A percentile compares a stretch with the other conserved stretches of the same genome.
Evolutionary conservation across 2,113 vertebrate species (phyloP).

Genomic region (Accipiter cooperii): DNA sequence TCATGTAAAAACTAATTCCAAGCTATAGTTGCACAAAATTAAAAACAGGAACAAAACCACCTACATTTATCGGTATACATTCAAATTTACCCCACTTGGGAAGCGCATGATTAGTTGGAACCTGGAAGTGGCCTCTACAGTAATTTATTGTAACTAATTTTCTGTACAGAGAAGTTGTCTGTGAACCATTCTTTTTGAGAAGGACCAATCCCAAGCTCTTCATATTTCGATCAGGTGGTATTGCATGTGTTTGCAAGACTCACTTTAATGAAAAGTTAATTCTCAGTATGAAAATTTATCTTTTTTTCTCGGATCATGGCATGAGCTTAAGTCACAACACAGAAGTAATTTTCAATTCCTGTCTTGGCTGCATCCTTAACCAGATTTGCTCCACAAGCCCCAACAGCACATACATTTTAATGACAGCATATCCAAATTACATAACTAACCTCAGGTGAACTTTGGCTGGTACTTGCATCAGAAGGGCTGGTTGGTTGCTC

Average conservation of each 20-base stretch:
- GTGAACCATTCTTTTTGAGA: background rate
- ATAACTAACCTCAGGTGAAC: constrained; percentile 80
- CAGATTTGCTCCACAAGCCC: background rate
- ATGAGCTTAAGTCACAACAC: background rate
- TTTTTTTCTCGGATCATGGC: background rate
- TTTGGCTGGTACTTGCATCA: constrained; percentile 75
- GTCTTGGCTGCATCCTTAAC: background rate
- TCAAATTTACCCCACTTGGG: background rate
- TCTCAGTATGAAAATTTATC: background rate
- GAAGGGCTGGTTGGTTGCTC: constrained; percentile 72
- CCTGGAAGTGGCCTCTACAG: background rate
- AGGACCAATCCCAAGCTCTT: background rate
- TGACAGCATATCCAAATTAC: background rate
- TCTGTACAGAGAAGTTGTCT: background rate
- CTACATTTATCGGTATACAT: background rate
- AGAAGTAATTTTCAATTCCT: background rate
- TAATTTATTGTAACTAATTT: background rate
- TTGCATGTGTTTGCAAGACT: background rate
- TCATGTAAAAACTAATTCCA: background rate
- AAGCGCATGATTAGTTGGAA: background rate
- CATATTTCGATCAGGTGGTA: background rate
- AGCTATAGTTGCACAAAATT: background rate
- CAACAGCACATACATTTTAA: background rate
- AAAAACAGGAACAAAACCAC: background rate
- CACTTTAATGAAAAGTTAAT: background rate